A percentile compares a stretch with the other conserved stretches of the same genome.
phyloP scores from a whole-genome alignment of 2,113 vertebrate genomes.

The Odontesthes bonariensis region DNA sequence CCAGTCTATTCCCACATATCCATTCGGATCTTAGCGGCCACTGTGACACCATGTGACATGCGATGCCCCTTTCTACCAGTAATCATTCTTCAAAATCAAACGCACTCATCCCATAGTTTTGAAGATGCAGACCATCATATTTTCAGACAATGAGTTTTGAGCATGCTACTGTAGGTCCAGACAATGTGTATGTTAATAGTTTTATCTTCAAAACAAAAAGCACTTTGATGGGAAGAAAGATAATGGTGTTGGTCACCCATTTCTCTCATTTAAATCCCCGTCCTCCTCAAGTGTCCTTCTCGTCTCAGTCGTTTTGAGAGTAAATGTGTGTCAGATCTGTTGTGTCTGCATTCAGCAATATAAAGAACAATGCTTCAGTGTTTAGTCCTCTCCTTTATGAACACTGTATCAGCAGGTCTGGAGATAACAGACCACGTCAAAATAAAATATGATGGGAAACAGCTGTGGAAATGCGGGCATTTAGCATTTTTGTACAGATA shows the following conservation, averaged over 20 bases:
- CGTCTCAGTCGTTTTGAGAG: constrained; percentile 39
- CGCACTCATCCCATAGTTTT: constrained; percentile 26
- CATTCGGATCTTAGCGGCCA: constrained; percentile 57
- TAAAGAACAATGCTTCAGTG: constrained; percentile 6
- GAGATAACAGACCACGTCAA: neutral
- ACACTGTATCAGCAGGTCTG: constrained; percentile 19
- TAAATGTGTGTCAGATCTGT: constrained; percentile 11
- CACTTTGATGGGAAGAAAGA: constrained; percentile 73
- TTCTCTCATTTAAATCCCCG: constrained; percentile 49
- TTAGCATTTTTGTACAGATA: constrained; percentile 27
- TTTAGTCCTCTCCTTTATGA: constrained; percentile 4
- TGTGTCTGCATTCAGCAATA: constrained; percentile 10
- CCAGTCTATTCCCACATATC: constrained; percentile 33
- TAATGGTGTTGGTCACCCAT: constrained; percentile 37
- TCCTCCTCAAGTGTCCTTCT: constrained; percentile 74
- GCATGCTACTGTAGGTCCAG: constrained; percentile 72
- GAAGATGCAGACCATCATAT: constrained; percentile 49
- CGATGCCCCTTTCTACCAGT: constrained; percentile 38
- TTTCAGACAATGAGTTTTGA: constrained; percentile 67
- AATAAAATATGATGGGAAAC: constrained; percentile 20
- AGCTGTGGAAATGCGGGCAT: neutral
- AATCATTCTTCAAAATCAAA: constrained; percentile 8
- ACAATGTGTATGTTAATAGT: constrained; percentile 59
- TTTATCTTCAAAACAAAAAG: constrained; percentile 66
- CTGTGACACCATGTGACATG: constrained; percentile 64